Evolutionary conservation across 2,113 vertebrate species (phyloP), one percentile per base, ranked within the genome.

Genomic region (Oryzias celebensis): DNA sequence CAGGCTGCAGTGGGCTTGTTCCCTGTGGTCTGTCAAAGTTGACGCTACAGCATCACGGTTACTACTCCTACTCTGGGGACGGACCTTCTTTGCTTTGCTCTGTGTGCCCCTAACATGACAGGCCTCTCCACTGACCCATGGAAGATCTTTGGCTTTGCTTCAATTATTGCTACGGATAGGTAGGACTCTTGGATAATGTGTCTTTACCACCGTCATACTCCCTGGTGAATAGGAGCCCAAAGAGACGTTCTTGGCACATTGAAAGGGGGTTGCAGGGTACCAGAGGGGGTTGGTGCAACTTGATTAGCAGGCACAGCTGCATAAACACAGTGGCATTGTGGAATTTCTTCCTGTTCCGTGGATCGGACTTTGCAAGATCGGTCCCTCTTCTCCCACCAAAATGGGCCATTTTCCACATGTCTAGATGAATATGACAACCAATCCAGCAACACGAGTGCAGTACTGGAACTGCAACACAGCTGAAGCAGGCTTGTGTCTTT

Each of bases 301-400:
- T 94, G 94, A 96, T 95, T 91, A 80, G 88, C 77, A 91, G 92
- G 91, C 93, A 93, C 96, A 99, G 96, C 96, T 97, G 95, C 93
- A 92, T 90, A 96, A 98, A 98, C 94, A 28, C 20, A 97, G 89
- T 91, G 88, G 91, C 93, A 93, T 90, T 86, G 81, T 94, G 93
- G 93, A 95, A 95, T 93, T 93, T 93, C 92, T 93, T 93, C 90
- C 91, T 88, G 91, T 92, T 67, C 92, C 93, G 94, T 93, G 92
- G 91, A 93, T 94, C 84, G 91, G 93, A 93, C 93, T 94, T 94
- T 95, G 92, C 93, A 87, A 90, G 86, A 95, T 96, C 93, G 90
- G 91, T 85, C 87, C 89, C 78, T 82, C 78, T 87, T 77, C 74
- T 52, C 71, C 64, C 72, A 73, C 69, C 56, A 61, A 85, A 90